Evolutionary conservation across 2,113 vertebrate genomes (phyloP).

Genomic region (Mesembrinibis cayennensis): DNA sequence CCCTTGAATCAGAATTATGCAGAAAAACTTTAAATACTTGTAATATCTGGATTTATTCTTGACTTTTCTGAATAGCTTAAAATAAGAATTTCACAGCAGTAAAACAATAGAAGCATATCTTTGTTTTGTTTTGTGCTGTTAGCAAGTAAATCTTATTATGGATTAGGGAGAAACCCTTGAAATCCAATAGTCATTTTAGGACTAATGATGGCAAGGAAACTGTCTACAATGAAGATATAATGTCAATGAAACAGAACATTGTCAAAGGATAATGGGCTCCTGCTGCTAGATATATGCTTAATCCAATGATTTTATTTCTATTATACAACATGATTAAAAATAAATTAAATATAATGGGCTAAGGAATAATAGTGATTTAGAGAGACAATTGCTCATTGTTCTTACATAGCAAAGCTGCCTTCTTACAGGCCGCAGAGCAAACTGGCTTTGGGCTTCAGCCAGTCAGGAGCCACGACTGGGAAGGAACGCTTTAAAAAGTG

Average conservation of each 20-base stretch:
- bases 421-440: not conserved
- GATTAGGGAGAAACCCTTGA: slow-evolving; percentile 70
- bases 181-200: slow-evolving; percentile 69
- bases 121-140: slow-evolving; percentile 71
- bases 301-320: slow-evolving; percentile 62
- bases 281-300: slow-evolving; percentile 58
- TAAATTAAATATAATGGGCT: slow-evolving; percentile 71
- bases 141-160: slow-evolving; percentile 68
- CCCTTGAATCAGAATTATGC: not conserved
- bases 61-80: slow-evolving; percentile 33
- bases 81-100: slow-evolving; percentile 25
- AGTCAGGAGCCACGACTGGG: not conserved
- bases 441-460: slow-evolving; percentile 16
- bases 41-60: slow-evolving; percentile 52
- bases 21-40: slow-evolving; percentile 12
- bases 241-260: slow-evolving; percentile 62
- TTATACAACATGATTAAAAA: slow-evolving; percentile 67
- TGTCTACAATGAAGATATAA: slow-evolving; percentile 57
- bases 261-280: slow-evolving; percentile 62
- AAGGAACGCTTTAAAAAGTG: slow-evolving; percentile 22
- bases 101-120: slow-evolving; percentile 58
- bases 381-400: slow-evolving; percentile 58
- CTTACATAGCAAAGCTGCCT: slow-evolving; percentile 2
- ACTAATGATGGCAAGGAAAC: slow-evolving; percentile 66
- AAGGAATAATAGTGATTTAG: slow-evolving; percentile 66